Evolutionary conservation across 2,888 invertebrate species (phyloP).

Genomic region (Argyra leucocephala): DNA sequence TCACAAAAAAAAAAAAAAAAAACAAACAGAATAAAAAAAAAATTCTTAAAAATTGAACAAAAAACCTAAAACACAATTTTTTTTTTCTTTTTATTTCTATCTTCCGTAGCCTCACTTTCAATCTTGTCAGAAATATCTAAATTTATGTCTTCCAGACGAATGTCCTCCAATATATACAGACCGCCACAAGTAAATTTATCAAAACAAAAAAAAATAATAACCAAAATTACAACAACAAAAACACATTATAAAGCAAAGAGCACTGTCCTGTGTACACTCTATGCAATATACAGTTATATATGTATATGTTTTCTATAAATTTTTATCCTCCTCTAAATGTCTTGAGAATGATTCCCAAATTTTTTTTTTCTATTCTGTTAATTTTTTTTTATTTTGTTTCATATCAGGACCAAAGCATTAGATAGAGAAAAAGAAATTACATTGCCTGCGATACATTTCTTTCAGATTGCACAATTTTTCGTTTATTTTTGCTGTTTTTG

Average conservation of each 20-base stretch:
- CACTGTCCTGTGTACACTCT: no score
- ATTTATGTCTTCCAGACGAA: constrained; percentile 11
- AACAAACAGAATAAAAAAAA: background rate
- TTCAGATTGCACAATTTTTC: background rate
- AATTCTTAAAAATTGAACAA: background rate
- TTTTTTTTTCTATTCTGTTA: background rate
- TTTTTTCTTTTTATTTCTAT: background rate
- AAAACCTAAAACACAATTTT: no score
- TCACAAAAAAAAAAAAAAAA: background rate
- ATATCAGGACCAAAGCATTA: background rate
- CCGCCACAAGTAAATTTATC: background rate
- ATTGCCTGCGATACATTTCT: background rate
- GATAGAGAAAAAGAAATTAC: no score
- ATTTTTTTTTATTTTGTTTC: background rate
- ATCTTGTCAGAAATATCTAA: constrained; percentile 9
- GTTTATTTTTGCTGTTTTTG: background rate
- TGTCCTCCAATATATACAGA: background rate
- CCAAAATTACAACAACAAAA: no score
- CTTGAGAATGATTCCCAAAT: background rate
- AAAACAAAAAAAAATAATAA: background rate
- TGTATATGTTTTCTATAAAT: no score
- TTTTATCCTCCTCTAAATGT: background rate
- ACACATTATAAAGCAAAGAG: no score
- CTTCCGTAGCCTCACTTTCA: background rate
- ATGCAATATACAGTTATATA: no score